These are phyloP conservation scores for Coptodon rendalli DNA, from an alignment of 2,113 vertebrate species.

Conservation along the genomic window DNA sequence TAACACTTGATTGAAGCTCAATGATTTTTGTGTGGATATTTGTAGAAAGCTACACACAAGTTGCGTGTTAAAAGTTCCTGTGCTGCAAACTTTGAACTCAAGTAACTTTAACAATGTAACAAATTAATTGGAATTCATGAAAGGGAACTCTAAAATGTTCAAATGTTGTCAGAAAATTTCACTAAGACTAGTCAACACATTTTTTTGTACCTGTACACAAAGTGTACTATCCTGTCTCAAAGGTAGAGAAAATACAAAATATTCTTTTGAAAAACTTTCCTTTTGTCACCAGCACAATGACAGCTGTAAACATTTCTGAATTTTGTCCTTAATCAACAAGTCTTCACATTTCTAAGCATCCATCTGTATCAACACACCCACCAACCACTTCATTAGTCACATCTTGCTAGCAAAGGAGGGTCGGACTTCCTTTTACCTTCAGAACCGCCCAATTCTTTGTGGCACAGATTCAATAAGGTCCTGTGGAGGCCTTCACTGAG, in stretches of 20 bases:
- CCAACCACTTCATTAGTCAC: neutral
- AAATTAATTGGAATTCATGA: neutral
- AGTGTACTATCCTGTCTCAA: neutral
- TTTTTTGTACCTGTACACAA: neutral
- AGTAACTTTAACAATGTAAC: neutral
- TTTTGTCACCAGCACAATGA: neutral
- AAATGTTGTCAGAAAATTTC: neutral
- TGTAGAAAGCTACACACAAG: neutral
- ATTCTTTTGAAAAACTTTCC: neutral
- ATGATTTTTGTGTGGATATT: neutral
- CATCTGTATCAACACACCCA: neutral
- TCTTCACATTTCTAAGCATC: neutral
- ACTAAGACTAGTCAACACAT: neutral
- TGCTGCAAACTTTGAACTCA: neutral
- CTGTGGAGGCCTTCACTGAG: neutral
- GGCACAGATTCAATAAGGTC: neutral
- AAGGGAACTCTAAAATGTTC: neutral
- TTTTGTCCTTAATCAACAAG: neutral
- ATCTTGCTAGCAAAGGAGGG: neutral
- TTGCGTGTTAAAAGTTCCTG: neutral
- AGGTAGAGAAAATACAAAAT: neutral
- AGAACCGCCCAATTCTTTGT: neutral
- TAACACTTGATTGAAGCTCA: neutral
- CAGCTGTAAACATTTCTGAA: neutral
- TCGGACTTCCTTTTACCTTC: neutral